Conservation (phyloP, 2,888 invertebrate species). For the Melinopterus prodromus region DNA sequence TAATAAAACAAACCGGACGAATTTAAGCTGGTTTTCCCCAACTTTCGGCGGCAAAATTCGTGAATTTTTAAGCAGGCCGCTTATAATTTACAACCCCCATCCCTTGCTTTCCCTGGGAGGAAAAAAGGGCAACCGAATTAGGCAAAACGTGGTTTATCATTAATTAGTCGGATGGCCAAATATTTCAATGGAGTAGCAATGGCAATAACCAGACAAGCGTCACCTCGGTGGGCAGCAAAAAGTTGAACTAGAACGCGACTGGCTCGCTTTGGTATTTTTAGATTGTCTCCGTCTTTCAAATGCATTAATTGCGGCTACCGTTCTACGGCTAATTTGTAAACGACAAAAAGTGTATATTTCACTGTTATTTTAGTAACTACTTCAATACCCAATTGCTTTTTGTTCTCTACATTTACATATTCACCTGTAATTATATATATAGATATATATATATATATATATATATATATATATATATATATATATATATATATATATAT, state of each 20-base stretch:
- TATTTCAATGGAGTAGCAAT: background rate
- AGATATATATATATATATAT: too few species aligned
- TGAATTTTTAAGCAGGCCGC: background rate
- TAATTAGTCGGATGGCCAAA: background rate
- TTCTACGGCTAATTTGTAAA: constrained; percentile 22
- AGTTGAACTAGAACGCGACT: constrained; percentile 18
- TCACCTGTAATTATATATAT: too few species aligned
- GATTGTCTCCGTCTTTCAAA: constrained; percentile 8
- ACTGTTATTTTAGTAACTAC: background rate
- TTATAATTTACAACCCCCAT: background rate
- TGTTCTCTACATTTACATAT: too few species aligned
- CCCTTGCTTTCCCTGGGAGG: background rate
- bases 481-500: too few species aligned
- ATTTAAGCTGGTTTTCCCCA: background rate
- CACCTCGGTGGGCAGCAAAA: too few species aligned
- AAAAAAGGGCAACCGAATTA: background rate
- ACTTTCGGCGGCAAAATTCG: background rate
- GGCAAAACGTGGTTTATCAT: background rate
- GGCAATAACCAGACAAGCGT: background rate
- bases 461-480: too few species aligned
- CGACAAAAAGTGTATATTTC: constrained; percentile 8
- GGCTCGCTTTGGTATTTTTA: constrained; percentile 17
- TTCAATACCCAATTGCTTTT: background rate
- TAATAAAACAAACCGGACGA: background rate
- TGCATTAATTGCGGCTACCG: constrained; percentile 15